Percentiles rank a stretch among this genome's conserved stretches.
Conservation (phyloP, 2,113 vertebrate genomes). For the Microtus montanus region DNA sequence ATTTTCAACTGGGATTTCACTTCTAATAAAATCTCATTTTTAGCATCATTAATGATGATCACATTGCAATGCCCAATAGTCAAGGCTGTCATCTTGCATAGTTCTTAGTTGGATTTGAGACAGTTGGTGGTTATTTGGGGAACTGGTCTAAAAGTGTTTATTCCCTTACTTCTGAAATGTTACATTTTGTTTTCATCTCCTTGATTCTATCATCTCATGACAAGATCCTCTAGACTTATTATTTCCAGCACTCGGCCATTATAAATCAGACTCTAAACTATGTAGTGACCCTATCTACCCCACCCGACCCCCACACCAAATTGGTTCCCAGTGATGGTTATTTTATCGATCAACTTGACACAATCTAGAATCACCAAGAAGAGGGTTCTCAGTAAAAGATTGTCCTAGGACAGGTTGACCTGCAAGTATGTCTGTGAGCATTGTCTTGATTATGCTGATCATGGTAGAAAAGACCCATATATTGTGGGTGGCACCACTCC, state of each 20-base stretch:
- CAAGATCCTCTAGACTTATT: background rate
- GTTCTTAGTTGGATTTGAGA: background rate
- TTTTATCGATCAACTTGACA: background rate
- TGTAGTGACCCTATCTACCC: background rate
- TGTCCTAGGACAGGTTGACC: background rate
- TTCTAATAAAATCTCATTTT: slow-evolving; percentile 26
- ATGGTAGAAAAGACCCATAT: background rate
- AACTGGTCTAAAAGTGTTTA: background rate
- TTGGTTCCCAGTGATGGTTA: background rate
- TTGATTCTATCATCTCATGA: background rate
- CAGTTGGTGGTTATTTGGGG: background rate
- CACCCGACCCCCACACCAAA: rapidly evolving
- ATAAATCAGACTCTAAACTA: background rate
- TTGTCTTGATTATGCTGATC: background rate
- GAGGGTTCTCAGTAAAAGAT: background rate
- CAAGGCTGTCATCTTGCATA: background rate
- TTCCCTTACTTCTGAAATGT: background rate
- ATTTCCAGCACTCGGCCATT: background rate
- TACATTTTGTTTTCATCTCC: background rate
- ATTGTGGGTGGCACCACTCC: background rate
- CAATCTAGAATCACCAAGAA: background rate
- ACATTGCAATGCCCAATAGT: background rate
- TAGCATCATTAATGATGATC: background rate
- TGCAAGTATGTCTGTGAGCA: background rate
- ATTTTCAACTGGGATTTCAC: slow-evolving; percentile 8